Evolutionary conservation across 2,113 vertebrate species (phyloP), one percentile per base, ranked within the genome.

Genomic region (Apodemus sylvaticus): DNA sequence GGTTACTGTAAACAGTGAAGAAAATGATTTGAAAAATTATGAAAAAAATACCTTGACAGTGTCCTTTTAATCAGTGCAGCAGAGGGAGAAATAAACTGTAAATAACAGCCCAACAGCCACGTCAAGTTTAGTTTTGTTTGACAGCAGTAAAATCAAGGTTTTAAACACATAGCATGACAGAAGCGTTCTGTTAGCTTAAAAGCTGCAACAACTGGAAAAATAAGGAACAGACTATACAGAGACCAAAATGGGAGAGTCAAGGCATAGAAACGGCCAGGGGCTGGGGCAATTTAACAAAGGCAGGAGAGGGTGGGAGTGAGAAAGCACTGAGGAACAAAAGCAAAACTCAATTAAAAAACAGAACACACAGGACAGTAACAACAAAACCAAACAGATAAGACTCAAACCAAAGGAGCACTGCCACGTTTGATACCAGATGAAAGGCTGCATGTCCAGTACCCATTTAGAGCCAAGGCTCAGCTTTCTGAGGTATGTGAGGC

Each of bases 1-100:
- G 90, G 92, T 98, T 97, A 94, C 64, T 97, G 90, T 96, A 97
- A 97, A 98, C 97, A 97, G 97, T 97, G 97, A 98, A 85, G 97
- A 97, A 98, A 97, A 97, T 98, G 97, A 98, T 95, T 97, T 96
- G 94, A 97, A 97, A 98, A 98, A 97, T 97, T 96, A 97, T 95
- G 89, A 95, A 98, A 97, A 95, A 98, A 97, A 98, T 98, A 98
- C 98, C 98, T 98, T 98, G 98, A 98, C 98, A 98, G 98, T 98
- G 98, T 98, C 98, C 98, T 98, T 98, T 98, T 98, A 97, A 98
- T 97, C 98, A 98, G 97, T 98, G 98, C 98, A 98, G 98, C 98
- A 98, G 97, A 98, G 97, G 98, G 93, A 98, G 95, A 98, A 98
- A 98, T 96, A 98, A 98, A 98, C 95, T 97, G 97, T 98, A 97